These are phyloP conservation scores for Psix sp. DNA, from an alignment of 1,140 invertebrate species.

Conservation along the genomic window DNA sequence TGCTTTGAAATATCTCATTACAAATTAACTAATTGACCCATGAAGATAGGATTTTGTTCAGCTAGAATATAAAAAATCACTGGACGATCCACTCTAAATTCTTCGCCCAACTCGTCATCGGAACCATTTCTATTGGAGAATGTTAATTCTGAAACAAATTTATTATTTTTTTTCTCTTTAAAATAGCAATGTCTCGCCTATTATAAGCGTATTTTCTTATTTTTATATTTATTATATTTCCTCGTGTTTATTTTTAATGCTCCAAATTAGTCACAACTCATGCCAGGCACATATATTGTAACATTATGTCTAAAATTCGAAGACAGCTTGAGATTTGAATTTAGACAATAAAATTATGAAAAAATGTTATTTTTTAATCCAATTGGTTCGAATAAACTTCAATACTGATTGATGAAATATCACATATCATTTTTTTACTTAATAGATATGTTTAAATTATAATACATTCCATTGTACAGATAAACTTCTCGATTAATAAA, in stretches of 20 bases:
- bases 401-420: too few species aligned
- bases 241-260: not conserved
- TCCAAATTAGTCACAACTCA: too few species aligned
- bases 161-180: slow-evolving; percentile 19
- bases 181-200: not conserved
- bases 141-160: slow-evolving; percentile 37
- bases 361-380: too few species aligned
- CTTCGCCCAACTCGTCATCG: slow-evolving; percentile 2
- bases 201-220: not conserved
- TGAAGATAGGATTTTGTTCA: slow-evolving; percentile 17
- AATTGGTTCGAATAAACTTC: too few species aligned
- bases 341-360: too few species aligned
- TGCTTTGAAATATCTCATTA: slow-evolving; percentile 3
- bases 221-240: slow-evolving; percentile 11
- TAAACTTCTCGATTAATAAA: too few species aligned
- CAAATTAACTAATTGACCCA: slow-evolving; percentile 15
- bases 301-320: too few species aligned
- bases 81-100: slow-evolving; percentile 38
- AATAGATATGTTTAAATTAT: too few species aligned
- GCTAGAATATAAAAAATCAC: slow-evolving; percentile 25
- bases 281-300: too few species aligned
- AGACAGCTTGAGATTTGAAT: too few species aligned
- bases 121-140: slow-evolving; percentile 30
- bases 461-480: too few species aligned
- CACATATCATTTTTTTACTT: too few species aligned